Conservation (phyloP, 2,888 invertebrate genomes). For the Cryptus viduatorius region DNA sequence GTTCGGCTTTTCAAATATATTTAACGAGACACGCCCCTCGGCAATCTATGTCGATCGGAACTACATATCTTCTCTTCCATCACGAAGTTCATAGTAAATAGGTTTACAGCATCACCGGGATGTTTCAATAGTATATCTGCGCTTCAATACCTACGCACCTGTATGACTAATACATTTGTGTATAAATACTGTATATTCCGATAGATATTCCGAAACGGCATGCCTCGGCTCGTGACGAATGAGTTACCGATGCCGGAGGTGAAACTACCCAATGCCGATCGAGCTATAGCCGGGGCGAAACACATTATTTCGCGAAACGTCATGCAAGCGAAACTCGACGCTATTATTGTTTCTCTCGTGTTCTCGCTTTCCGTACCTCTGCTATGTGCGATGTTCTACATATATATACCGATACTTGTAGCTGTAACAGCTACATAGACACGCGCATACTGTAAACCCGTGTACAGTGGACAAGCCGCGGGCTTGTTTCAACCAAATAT, state of each 20-base stretch:
- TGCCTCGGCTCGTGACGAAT: constrained; percentile 40
- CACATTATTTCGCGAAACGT: constrained; percentile 57
- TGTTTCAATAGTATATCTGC: neutral
- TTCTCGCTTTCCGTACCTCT: constrained; percentile 12
- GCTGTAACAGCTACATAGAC: constrained; percentile 14
- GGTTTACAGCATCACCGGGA: neutral
- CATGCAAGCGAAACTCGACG: constrained; percentile 56
- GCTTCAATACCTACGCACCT: neutral
- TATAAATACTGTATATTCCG: constrained; percentile 13
- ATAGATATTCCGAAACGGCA: constrained; percentile 47
- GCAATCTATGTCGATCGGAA: constrained; percentile 34
- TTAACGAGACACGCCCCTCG: constrained; percentile 66
- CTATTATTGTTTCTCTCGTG: constrained; percentile 57
- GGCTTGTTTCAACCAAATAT: constrained; percentile 63
- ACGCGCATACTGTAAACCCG: neutral
- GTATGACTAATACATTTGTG: constrained; percentile 24
- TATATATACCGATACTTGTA: constrained; percentile 13
- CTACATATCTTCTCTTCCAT: constrained; percentile 4
- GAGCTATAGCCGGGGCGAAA: constrained; percentile 25
- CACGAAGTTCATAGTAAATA: neutral
- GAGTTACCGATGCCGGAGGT: constrained; percentile 53
- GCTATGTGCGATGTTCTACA: neutral
- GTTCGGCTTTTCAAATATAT: constrained; percentile 72
- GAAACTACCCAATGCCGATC: constrained; percentile 52
- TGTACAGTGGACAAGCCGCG: constrained; percentile 49